Evolutionary conservation across 1,140 invertebrate species (phyloP), one percentile per base, ranked within the genome.

Genomic region (Bombus superbus): DNA sequence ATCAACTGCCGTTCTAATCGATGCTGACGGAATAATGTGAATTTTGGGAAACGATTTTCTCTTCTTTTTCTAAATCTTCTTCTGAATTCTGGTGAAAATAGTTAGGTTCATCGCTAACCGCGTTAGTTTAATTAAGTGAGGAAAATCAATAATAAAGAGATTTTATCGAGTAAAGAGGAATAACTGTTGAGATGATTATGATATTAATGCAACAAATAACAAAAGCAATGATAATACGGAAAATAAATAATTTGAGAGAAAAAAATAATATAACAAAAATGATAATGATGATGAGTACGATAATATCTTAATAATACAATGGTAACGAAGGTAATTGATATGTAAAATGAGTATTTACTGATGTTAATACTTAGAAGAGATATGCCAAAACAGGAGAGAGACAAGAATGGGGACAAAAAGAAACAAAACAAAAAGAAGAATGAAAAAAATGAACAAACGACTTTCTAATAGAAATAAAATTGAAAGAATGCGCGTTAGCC

Each of bases 1-100:
- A 93, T 92, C 85, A 89, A 93, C 86, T 88, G 88, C 74, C 71
- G 73, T 87, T 87, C 38, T 71, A 83, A 83, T 77, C 44, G 83
- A 85, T 85, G 83, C 68, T 47, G 83, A 85, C 53, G 57, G 57
- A 80, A 80, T 22, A 42, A 71, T 40, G 32, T 57, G 42, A 62
- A 80, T 73, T 80, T 80, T 32, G 64, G 59, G 28, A 47, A 72
- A 71, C 42, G 64, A 86, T 73, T 57, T 88, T 64, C 47, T 68
- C 35, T 80, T 82, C 13, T 68, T 71, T 62, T 38, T 71, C 74
- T 35, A 40, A 82, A 85, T 85, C 62, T 88, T 62, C 78, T 83
- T 79, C 38, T n/a, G 35, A 86, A 86, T 44, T 89, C 35, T 89
- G 86, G 87, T 89, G 88, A 90, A 88, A 87, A 88, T 86, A 90